Percentiles rank a stretch among this genome's conserved stretches.
phyloP scores from a whole-genome alignment of 2,113 vertebrate species.

The Phylloscopus trochiloides region DNA sequence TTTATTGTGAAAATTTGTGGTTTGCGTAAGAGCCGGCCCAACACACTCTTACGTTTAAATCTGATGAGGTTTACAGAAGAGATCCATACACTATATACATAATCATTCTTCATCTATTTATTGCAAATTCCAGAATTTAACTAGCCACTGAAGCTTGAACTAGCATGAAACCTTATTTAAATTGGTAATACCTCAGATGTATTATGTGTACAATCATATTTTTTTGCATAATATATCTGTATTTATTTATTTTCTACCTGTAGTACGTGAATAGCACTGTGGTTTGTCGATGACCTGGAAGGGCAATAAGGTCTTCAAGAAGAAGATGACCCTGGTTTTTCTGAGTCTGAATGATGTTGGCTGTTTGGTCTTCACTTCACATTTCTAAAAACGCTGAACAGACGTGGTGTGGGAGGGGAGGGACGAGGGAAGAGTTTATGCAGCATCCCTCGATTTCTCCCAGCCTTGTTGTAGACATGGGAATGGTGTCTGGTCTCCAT shows the following conservation, averaged over 20 bases:
- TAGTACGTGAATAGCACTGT: constrained; percentile 75
- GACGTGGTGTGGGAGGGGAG: not conserved
- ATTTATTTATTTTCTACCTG: constrained; percentile 88
- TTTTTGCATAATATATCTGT: constrained; percentile 79
- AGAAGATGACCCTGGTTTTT: not conserved
- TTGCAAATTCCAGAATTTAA: constrained; percentile 68
- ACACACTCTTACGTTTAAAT: constrained; percentile 15
- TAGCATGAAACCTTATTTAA: constrained; percentile 75
- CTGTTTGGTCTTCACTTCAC: not conserved
- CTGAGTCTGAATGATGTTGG: not conserved
- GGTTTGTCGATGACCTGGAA: constrained; percentile 67
- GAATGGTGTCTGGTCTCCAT: not conserved
- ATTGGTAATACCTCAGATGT: constrained; percentile 80
- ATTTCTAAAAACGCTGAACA: not conserved
- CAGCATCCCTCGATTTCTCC: not conserved
- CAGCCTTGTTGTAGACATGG: not conserved
- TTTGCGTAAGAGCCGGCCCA: constrained; percentile 20
- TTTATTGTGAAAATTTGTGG: constrained; percentile 66
- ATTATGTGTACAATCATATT: constrained; percentile 79
- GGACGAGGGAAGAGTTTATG: rapidly evolving
- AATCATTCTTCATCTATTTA: constrained; percentile 70
- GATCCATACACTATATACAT: constrained; percentile 50
- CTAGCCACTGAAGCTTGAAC: constrained; percentile 71
- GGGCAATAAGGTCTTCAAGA: constrained; percentile 59
- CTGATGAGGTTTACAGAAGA: constrained; percentile 58